phyloP scores from a whole-genome alignment of 2,797 vertebrate genomes.

The Sus cebifrons region DNA sequence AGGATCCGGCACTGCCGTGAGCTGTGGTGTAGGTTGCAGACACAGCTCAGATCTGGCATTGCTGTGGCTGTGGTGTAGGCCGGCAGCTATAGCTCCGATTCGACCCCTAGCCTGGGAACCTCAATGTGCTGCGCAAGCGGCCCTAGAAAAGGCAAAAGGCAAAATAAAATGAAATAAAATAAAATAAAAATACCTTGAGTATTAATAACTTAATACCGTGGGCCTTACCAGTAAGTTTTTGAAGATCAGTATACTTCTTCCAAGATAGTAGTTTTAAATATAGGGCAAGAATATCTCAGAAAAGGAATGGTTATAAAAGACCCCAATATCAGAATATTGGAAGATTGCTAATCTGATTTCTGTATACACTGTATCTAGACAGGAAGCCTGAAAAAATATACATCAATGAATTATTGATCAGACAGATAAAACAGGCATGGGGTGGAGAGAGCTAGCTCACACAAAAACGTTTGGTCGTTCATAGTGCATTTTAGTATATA shows the following conservation, averaged over 20 bases:
- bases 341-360: slow-evolving; percentile 25
- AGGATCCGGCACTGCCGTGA: too few species aligned
- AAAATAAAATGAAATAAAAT: too few species aligned
- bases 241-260: slow-evolving; percentile 16
- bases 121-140: too few species aligned
- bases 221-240: slow-evolving; percentile 20
- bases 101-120: too few species aligned
- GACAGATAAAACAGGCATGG: neutral
- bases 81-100: too few species aligned
- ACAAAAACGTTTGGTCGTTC: neutral
- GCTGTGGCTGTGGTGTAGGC: too few species aligned
- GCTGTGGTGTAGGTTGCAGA: too few species aligned
- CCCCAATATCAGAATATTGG: neutral
- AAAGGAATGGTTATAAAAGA: slow-evolving; percentile 27
- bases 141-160: too few species aligned
- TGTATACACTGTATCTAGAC: neutral
- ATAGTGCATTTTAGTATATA: neutral
- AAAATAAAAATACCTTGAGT: neutral
- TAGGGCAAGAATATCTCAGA: neutral
- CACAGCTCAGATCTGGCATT: too few species aligned
- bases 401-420: neutral
- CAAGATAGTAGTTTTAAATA: slow-evolving; percentile 46
- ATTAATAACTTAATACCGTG: slow-evolving; percentile 15
- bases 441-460: neutral
- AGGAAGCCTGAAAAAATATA: neutral